Evolutionary conservation across 2,888 invertebrate species (phyloP), one percentile per base, ranked within the genome.

Genomic region (Meganola albula): DNA sequence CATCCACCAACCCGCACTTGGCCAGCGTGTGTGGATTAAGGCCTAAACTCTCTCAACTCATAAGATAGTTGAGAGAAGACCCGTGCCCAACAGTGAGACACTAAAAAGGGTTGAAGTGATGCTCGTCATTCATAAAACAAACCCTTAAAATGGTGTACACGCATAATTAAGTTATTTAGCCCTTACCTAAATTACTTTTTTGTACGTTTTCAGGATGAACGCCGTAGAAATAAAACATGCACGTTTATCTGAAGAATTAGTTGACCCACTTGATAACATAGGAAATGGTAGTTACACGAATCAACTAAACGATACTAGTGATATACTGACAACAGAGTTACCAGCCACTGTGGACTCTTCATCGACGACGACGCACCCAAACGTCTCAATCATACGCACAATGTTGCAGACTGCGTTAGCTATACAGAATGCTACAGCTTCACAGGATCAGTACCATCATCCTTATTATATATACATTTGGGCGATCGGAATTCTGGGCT

Each of bases 401-500:
- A 60, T 74, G 37, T 34, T 75, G 21, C 68, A 66, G 25, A 76
- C 77, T 0, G 67, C 60, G 0, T 37, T 69, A 1, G 48, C 68
- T 0, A 58, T 76, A 27, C 65, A 74, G 27, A 63, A 72, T 28
- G 55, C 76, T 1, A 61, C 51, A 2, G 58, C 56, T 4, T 40
- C 53, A 14, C 20, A 55, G 47, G 41, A 40, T 22, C 29, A 26
- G 1, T 22, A 77, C 31, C 70, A 77, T 31, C 64, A 82, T 43
- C 40, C 54, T 0, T 77, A 45, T 34, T 85, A 76, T 44, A 89
- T 90, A 51, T 86, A 85, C 43, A 74, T 91, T 36, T 92, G 92
- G 75, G 88, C 88, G 0, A 56, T 70, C 16, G 87, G 89, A 27
- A 90, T 92, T 40, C 22, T 88, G 0, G 78, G 78, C 2, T 89